Evolutionary conservation across 35 echinoderm and acorn worm species (phyloP).

Genomic region (Eucidaris tribuloides): DNA sequence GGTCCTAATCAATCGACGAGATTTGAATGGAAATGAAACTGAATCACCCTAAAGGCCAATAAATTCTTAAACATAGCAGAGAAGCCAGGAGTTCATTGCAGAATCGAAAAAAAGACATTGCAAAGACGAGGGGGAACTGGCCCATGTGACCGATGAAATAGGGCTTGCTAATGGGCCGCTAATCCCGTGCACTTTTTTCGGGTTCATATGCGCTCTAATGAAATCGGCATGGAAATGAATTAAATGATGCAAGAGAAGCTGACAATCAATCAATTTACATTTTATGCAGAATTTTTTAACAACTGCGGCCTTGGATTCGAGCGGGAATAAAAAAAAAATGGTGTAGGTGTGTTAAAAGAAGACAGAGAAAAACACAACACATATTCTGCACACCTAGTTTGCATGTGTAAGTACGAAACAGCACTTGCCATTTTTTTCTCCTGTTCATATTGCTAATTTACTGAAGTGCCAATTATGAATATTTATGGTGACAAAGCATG

Average conservation of each 20-base stretch:
- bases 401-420: too few species aligned
- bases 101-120: slow-evolving; percentile 7
- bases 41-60: slow-evolving; percentile 32
- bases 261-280: slow-evolving; percentile 34
- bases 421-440: too few species aligned
- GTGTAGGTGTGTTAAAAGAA: too few species aligned
- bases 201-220: slow-evolving; percentile 30
- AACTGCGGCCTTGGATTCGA: too few species aligned
- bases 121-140: not conserved
- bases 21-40: slow-evolving; percentile 33
- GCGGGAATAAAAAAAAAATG: too few species aligned
- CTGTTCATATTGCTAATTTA: too few species aligned
- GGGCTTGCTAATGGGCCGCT: slow-evolving; percentile 22
- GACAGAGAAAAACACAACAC: too few species aligned
- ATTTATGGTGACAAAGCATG: too few species aligned
- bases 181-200: slow-evolving; percentile 25
- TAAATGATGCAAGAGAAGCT: slow-evolving; percentile 38
- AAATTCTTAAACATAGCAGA: not conserved
- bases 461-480: too few species aligned
- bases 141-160: slow-evolving; percentile 5
- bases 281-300: slow-evolving; percentile 29
- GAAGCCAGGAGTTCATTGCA: too few species aligned
- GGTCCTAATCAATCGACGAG: slow-evolving; percentile 37
- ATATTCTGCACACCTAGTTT: too few species aligned
- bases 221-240: slow-evolving; percentile 38